Percentiles rank a stretch among this genome's conserved stretches.
These are phyloP conservation scores for Dexiosoma caninum DNA, from an alignment of 2,888 invertebrate genomes.

Conservation along the genomic window DNA sequence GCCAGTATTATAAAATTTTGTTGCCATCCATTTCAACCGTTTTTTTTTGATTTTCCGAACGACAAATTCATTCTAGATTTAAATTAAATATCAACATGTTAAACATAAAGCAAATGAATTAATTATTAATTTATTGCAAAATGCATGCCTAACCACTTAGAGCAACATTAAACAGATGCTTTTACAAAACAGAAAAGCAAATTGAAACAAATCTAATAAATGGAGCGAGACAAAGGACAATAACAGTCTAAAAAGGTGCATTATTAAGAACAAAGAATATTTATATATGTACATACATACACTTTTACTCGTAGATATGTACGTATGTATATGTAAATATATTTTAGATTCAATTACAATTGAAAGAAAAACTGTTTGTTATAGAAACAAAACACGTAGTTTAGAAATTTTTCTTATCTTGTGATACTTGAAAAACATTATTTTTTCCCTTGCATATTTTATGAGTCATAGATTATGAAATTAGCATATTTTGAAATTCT, in stretches of 20 bases:
- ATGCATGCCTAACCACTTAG: conserved; percentile 22
- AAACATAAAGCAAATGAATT: background rate
- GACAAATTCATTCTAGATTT: background rate
- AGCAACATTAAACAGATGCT: conserved; percentile 63
- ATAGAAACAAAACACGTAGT: conserved; percentile 64
- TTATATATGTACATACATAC: too few relatives aligned
- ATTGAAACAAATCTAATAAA: conserved; percentile 74
- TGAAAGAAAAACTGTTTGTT: conserved; percentile 70
- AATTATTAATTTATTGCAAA: background rate
- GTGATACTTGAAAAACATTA: conserved; percentile 11
- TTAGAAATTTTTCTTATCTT: conserved; percentile 34
- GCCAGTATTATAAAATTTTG: too few relatives aligned
- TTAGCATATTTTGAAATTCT: conserved; percentile 73
- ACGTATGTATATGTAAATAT: too few relatives aligned
- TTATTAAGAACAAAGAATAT: conserved; percentile 33
- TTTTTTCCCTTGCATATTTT: conserved; percentile 35
- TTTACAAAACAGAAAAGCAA: conserved; percentile 61
- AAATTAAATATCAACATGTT: background rate
- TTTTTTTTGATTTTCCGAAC: too few relatives aligned
- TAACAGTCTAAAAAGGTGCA: conserved; percentile 37
- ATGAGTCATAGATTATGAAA: conserved; percentile 69
- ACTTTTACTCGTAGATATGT: too few relatives aligned
- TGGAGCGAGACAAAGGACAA: conserved; percentile 65
- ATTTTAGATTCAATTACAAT: conserved; percentile 69
- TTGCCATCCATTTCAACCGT: too few relatives aligned